Conservation (phyloP, 2,797 vertebrate species). For the Oreortyx pictus region DNA sequence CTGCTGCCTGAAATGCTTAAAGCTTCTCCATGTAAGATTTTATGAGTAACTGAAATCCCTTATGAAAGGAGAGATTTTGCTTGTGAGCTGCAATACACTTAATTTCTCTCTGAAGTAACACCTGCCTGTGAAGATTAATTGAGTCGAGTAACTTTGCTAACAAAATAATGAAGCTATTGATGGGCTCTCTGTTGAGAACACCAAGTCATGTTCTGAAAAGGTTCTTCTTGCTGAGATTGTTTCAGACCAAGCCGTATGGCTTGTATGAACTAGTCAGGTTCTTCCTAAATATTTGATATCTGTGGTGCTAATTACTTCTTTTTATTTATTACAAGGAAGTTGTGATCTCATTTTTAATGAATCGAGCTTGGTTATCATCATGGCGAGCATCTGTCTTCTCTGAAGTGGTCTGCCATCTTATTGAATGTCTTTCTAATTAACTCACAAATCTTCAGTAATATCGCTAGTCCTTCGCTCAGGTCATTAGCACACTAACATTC, state of each 20-base stretch:
- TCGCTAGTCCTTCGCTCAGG: not conserved
- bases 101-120: not conserved
- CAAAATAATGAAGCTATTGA: not conserved
- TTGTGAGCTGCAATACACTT: not conserved
- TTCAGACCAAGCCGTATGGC: not conserved
- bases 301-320: not conserved
- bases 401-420: not conserved
- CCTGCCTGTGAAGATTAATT: not conserved
- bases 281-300: not conserved
- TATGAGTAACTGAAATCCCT: not conserved
- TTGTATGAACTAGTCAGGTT: not conserved
- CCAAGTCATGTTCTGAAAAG: not conserved
- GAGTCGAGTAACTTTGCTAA: not conserved
- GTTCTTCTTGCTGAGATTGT: not conserved
- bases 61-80: not conserved
- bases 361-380: not conserved
- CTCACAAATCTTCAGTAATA: not conserved
- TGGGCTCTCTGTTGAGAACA: not conserved
- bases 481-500: constrained; percentile 27
- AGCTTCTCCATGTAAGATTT: not conserved
- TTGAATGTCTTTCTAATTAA: constrained; percentile 9
- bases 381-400: not conserved
- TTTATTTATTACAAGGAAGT: not conserved
- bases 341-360: not conserved
- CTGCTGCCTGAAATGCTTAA: not conserved